Evolutionary conservation across 2,113 vertebrate genomes (phyloP), one percentile per base, ranked within the genome.

Genomic region (Rhabdomys dilectus): DNA sequence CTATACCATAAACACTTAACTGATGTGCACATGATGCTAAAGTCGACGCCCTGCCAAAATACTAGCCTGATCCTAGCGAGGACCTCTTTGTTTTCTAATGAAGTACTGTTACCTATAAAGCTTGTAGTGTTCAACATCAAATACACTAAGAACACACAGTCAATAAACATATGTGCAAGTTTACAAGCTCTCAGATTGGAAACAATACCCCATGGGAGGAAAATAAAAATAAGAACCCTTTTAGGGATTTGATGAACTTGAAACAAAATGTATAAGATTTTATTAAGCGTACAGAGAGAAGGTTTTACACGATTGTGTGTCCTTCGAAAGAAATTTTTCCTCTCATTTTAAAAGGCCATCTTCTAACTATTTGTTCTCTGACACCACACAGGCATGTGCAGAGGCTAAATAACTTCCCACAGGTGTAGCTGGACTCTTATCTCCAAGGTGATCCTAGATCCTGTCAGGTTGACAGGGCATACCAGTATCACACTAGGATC

Each of bases 171-270:
- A 42, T 29, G 2, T 92, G 4, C 7, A 56, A 39, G 53, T 85
- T 85, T 75, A 24, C 42, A 73, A 96, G 86, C 88, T 73, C 51
- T 84, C 86, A 93, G 26, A 60, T 60, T 48, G 62, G 58, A 86
- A 85, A 77, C 64, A 91, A 86, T 95, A 31, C 16, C 39, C 36
- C 13, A 64, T 26, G 3, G 31, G 78, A 60, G 17, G 62, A 81
- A 93, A 95, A 62, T 21, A 29, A 72, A 72, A 70, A 80, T 21
- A 82, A 89, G 77, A 96, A 78, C 7, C 16, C 31, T 58, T 13
- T 81, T 51, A 51, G 21, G 73, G 75, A 89, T 87, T 87, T 87
- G 60, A 72, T 93, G 81, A 87, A 72, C 39, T 62, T 89, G 77
- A 39, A 53, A n/a, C 22, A 53, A 89, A 93, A 89, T 72, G 39